Conservation (phyloP, 1,140 invertebrate species). For the Eueides isabella region DNA sequence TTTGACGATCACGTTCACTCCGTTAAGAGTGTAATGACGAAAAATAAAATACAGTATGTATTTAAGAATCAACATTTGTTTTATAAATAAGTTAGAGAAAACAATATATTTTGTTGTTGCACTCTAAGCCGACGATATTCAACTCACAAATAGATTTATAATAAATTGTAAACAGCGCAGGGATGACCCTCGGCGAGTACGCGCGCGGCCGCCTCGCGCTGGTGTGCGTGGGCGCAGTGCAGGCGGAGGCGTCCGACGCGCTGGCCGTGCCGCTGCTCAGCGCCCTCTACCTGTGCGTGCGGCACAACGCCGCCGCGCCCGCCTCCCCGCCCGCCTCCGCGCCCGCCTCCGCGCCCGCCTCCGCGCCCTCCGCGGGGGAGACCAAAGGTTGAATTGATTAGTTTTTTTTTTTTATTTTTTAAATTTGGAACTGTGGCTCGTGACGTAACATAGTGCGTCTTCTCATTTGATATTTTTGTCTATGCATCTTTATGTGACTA, state of each 20-base stretch:
- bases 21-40: too few species aligned
- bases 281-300: slow-evolving; percentile 75
- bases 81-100: too few species aligned
- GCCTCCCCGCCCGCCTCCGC: slow-evolving; percentile 25
- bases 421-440: not conserved
- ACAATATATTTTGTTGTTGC: too few species aligned
- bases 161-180: slow-evolving; percentile 49
- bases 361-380: not conserved
- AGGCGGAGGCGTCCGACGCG: slow-evolving; percentile 67
- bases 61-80: too few species aligned
- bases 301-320: slow-evolving; percentile 57
- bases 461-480: too few species aligned
- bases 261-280: slow-evolving; percentile 73
- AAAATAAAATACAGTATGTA: too few species aligned
- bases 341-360: not conserved
- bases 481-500: too few species aligned
- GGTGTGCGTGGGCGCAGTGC: slow-evolving; percentile 73
- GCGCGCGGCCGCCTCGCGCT: slow-evolving; percentile 64
- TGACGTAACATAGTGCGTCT: too few species aligned
- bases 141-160: too few species aligned
- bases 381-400: not conserved
- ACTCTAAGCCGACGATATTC: too few species aligned
- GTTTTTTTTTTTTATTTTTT: not conserved
- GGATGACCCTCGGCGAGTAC: slow-evolving; percentile 69
- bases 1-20: too few species aligned